Evolutionary conservation across 2,888 invertebrate species (phyloP), one percentile per base, ranked within the genome.

Genomic region (Eupithecia abbreviata): DNA sequence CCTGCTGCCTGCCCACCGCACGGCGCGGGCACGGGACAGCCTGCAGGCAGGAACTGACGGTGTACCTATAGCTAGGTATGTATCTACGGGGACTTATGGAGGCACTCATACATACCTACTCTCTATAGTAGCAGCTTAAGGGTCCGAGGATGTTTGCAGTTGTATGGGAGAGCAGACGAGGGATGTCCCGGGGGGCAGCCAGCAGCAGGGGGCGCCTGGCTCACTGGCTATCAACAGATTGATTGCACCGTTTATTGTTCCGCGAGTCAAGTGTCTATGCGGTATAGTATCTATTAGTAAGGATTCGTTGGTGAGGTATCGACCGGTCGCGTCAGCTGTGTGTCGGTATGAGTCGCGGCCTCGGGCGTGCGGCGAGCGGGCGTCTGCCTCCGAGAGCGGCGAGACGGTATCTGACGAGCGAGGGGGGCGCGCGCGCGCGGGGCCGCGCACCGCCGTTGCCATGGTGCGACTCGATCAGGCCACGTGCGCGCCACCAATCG

Each of bases 391-490:
- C 74, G 87, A 83, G 88, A 86, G 86, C 84, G 84, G 87, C 80
- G 65, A 30, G 82, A 86, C 72, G 95, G 41, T 12, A 30, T 65
- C 65, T 65, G 9, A 58, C 18, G 18, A 6, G 0, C 6, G 18
- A 58, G 58, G 9, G 58, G 58, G 10, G 47, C 73, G 41, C 15
- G 55, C 13, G 71, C 45, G 55, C n/a, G 18, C 73, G 71, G 70
- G 73, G 83, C 45, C 77, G 69, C 83, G 79, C 74, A 84, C 30
- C 86, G 85, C 84, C 84, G 95, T 94, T 94, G 96, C 96, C 96
- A 96, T 96, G 96, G 96, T 96, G 96, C 96, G 96, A 96, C 82
- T 77, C 81, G 96, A 96, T 97, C 97, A 96, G 96, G 96, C 97
- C 97, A 97, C 96, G 96, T 96, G 96, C 94, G 88, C 89, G 90